Evolutionary conservation across 2,888 invertebrate genomes (phyloP).

Genomic region (Ophioninae sp.): DNA sequence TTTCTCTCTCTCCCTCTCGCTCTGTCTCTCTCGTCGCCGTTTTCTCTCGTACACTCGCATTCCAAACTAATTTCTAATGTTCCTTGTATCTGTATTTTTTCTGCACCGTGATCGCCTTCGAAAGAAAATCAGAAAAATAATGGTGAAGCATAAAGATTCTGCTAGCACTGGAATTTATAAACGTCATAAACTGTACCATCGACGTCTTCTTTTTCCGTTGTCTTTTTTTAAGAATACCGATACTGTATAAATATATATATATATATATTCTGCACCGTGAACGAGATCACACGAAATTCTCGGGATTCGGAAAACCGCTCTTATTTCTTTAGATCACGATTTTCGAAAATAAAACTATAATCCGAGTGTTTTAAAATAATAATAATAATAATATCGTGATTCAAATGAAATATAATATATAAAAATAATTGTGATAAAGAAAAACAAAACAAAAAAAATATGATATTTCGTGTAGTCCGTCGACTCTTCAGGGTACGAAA

Average conservation of each 20-base stretch:
- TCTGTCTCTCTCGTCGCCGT: constrained; percentile 37
- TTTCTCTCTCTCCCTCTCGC: constrained; percentile 30
- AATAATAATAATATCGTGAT: too few species aligned
- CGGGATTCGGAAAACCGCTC: not conserved
- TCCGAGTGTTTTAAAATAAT: too few species aligned
- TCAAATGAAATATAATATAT: too few species aligned
- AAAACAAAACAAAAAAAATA: not conserved
- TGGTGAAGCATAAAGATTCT: not conserved
- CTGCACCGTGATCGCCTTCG: not conserved
- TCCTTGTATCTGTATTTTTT: constrained; percentile 37
- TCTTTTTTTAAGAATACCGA: not conserved
- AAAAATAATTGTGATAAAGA: too few species aligned
- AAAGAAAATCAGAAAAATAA: constrained; percentile 24
- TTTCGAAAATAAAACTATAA: not conserved
- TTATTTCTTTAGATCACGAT: not conserved
- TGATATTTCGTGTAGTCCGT: constrained; percentile 14
- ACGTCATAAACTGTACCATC: not conserved
- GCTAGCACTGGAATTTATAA: constrained; percentile 6
- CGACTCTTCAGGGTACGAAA: constrained; percentile 12
- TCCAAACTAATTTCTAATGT: constrained; percentile 56
- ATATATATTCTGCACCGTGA: not conserved
- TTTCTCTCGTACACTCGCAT: constrained; percentile 49
- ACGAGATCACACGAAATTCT: not conserved
- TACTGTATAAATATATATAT: not conserved
- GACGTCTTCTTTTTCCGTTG: not conserved